Conservation (phyloP, 1,140 invertebrate species). For the Ephestia elutella region DNA sequence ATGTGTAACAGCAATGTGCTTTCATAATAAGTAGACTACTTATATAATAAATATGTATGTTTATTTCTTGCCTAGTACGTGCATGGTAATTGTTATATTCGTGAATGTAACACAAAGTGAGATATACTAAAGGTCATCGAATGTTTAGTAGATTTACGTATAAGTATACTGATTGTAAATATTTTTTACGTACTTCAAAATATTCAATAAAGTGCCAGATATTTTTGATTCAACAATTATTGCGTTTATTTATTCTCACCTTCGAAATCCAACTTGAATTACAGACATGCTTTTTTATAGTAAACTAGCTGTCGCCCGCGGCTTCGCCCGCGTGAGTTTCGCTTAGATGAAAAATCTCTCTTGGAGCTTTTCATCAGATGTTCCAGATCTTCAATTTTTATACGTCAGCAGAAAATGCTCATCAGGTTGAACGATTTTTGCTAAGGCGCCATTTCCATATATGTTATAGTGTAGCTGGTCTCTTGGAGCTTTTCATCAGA, state of each 20-base stretch:
- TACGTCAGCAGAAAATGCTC: no score
- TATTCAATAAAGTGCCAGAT: constrained; percentile 46
- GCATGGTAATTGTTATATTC: constrained; percentile 22
- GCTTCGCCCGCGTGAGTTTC: no score
- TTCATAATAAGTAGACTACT: constrained; percentile 17
- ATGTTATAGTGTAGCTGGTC: no score
- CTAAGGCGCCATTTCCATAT: no score
- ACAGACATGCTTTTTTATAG: no score
- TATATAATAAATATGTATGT: background rate
- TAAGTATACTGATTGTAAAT: constrained; percentile 36
- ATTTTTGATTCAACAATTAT: constrained; percentile 26
- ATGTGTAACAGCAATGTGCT: constrained; percentile 15
- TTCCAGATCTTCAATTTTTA: no score
- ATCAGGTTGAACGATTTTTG: no score
- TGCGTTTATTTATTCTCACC: background rate
- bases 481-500: no score
- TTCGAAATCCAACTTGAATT: background rate
- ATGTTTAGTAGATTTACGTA: constrained; percentile 21
- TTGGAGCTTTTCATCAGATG: no score
- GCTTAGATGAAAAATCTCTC: no score
- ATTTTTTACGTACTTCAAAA: constrained; percentile 27
- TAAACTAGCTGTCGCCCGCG: no score
- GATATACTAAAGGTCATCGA: constrained; percentile 29
- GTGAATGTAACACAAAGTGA: constrained; percentile 37
- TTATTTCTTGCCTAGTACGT: constrained; percentile 28